Conservation (phyloP, 2,797 vertebrate species). For the Tragelaphus oryx region DNA sequence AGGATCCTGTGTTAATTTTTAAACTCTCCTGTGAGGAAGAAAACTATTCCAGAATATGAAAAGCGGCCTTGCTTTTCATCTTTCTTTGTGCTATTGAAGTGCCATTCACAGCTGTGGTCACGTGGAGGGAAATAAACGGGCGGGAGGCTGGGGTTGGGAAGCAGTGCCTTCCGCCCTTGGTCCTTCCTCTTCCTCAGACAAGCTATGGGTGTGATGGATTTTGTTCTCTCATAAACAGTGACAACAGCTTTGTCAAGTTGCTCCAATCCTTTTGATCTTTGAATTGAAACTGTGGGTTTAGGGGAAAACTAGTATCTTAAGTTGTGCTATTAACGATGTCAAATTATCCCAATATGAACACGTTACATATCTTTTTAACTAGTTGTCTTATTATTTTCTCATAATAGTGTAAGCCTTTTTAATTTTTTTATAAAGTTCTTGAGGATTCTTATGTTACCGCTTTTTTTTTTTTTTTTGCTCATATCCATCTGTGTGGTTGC, state of each 20-base stretch:
- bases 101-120: not conserved
- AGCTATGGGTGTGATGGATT: not conserved
- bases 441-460: not conserved
- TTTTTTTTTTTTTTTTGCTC: not conserved
- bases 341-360: not conserved
- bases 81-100: slow-evolving; percentile 20
- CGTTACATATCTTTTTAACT: not conserved
- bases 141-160: not conserved
- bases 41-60: not conserved
- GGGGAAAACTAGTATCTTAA: not conserved
- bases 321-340: not conserved
- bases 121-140: not conserved
- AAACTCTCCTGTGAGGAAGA: slow-evolving; percentile 5
- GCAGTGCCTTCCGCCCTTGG: not conserved
- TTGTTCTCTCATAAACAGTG: not conserved
- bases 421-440: not conserved
- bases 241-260: not conserved
- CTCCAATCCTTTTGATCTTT: not conserved
- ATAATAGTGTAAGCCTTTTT: not conserved
- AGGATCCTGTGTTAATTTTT: not conserved
- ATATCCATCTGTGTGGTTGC: not conserved
- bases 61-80: not conserved
- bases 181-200: not conserved
- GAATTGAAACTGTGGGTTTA: not conserved
- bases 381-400: not conserved